phyloP scores from a whole-genome alignment of 2,113 vertebrate genomes.

The Phaethornis superciliosus region DNA sequence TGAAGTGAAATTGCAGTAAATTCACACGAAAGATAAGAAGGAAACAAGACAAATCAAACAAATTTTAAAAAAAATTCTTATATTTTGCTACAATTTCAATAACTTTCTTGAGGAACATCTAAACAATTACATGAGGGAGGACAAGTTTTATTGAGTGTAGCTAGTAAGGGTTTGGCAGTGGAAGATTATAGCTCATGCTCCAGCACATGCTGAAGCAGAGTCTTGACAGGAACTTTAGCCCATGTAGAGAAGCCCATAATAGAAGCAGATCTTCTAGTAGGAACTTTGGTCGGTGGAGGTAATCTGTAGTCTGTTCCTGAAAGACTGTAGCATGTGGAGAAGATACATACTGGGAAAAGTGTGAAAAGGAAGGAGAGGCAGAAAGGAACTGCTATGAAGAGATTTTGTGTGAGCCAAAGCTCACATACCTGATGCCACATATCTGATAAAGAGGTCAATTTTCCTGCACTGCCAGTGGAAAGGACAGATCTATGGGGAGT shows the following conservation, averaged over 20 bases:
- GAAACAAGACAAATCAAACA: not conserved
- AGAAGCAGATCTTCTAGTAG: not conserved
- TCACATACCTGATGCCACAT: rapidly evolving
- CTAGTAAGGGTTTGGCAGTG: rapidly evolving
- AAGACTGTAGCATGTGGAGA: not conserved
- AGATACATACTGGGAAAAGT: not conserved
- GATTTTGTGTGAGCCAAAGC: not conserved
- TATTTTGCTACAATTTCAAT: not conserved
- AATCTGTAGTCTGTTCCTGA: not conserved
- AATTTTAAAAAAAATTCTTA: not conserved
- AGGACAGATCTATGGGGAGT: not conserved
- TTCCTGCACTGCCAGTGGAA: not conserved
- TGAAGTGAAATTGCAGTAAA: not conserved
- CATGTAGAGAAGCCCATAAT: not conserved
- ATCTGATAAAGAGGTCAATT: not conserved
- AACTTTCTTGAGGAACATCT: not conserved
- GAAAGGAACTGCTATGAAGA: not conserved
- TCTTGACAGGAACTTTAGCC: not conserved
- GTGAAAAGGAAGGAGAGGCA: not conserved
- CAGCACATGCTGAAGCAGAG: not conserved
- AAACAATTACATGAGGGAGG: not conserved
- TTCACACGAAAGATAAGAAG: not conserved
- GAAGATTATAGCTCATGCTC: too few species aligned
- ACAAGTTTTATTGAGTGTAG: not conserved
- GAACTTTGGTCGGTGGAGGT: not conserved